These are phyloP conservation scores for Amphilophus citrinellus DNA, from an alignment of 2,113 vertebrate genomes.

Conservation along the genomic window DNA sequence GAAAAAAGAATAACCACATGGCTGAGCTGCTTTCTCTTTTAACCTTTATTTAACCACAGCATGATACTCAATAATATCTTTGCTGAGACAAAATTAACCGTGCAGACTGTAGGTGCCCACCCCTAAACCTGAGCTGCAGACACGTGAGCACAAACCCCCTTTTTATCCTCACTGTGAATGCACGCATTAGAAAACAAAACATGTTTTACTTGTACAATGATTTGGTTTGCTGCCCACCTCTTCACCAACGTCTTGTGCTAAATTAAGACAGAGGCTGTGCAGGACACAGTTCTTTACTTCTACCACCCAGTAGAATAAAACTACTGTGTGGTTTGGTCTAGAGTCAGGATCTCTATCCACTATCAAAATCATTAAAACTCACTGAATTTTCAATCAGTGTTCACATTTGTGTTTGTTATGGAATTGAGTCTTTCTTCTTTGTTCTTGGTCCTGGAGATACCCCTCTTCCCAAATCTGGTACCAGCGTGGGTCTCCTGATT, in stretches of 20 bases:
- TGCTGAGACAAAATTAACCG: too few species aligned
- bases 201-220: too few species aligned
- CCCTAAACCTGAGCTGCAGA: too few species aligned
- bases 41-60: too few species aligned
- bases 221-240: neutral
- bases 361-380: neutral
- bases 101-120: too few species aligned
- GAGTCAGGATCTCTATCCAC: neutral
- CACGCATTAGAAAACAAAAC: too few species aligned
- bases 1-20: too few species aligned
- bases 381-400: rapidly evolving
- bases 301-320: rapidly evolving
- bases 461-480: neutral
- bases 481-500: neutral
- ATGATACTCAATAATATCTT: too few species aligned
- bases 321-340: neutral
- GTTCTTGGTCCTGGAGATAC: neutral
- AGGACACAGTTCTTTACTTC: rapidly evolving
- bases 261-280: rapidly evolving
- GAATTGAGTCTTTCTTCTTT: neutral
- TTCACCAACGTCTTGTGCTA: neutral
- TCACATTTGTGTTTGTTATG: neutral
- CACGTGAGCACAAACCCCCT: too few species aligned
- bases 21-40: too few species aligned
- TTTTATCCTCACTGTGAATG: too few species aligned